Evolutionary conservation across 2,888 invertebrate species (phyloP), one percentile per base, ranked within the genome.

Genomic region (Nebria brevicollis): DNA sequence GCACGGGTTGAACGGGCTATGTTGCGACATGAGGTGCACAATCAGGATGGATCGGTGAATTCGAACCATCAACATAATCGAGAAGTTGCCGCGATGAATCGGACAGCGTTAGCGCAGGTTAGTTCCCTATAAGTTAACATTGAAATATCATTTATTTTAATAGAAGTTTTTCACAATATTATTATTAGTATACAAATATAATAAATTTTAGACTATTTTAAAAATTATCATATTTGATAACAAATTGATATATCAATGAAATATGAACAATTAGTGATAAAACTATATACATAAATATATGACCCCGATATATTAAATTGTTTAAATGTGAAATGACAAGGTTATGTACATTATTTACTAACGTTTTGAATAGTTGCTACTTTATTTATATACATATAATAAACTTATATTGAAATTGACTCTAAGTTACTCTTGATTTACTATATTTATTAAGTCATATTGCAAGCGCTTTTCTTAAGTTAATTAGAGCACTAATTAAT

Each of bases 1-100:
- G 92, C 91, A 83, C 89, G 92, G 84, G 92, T 92, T 82, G 91
- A 92, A 87, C 90, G 92, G 85, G 92, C 92, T 72, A 90, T 91
- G 84, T 86, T 91, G 83, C 88, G 92, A 82, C 89, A 92, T 84
- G 91, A 91, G 84, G 91, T 91, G 83, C 88, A 91, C 82, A 89
- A 92, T 84, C 91, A 91, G 84, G 91, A 88, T 82, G 88, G 88
- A 75, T 82, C 85, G 77, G 85, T 54, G 11, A 54, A 86, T 77
- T 43, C n/a, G 74, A 25, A 34, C 7, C 72, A 72, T n/a, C 70
- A 68, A 64, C 76, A 73, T 72, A 81, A 76, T 66, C 84, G 88
- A 79, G 87, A 88, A 82, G 86, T 85, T 76, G 87, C 86, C 82
- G 85, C 86, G 79, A 83, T 86, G 34, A 84, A 86, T 64, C 85